These are phyloP conservation scores for Ormyrus rosae DNA, from an alignment of 2,888 invertebrate species.

Conservation along the genomic window DNA sequence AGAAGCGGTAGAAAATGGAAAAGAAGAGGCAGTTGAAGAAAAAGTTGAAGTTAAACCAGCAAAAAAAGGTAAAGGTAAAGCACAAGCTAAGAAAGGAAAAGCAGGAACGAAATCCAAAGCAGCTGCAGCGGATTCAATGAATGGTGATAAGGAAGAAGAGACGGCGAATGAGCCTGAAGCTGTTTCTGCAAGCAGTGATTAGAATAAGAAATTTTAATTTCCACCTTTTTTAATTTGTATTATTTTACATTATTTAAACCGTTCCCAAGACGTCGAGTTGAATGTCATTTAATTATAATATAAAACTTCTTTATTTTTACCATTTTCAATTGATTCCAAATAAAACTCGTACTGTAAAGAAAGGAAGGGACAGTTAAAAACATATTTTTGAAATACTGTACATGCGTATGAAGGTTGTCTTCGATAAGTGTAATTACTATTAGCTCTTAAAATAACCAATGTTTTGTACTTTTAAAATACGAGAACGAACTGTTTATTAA, in stretches of 20 bases:
- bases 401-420: conserved; percentile 52
- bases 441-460: conserved; percentile 50
- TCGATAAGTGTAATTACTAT: conserved; percentile 51
- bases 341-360: conserved; percentile 47
- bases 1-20: conserved; percentile 43
- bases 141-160: conserved; percentile 51
- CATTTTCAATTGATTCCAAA: conserved; percentile 44
- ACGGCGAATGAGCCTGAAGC: conserved; percentile 41
- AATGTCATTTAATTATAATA: conserved; percentile 48
- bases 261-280: conserved; percentile 39
- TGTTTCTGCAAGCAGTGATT: conserved; percentile 31
- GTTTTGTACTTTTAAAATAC: conserved; percentile 58
- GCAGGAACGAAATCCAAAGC: conserved; percentile 44
- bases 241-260: conserved; percentile 55
- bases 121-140: conserved; percentile 13
- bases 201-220: conserved; percentile 53
- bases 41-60: conserved; percentile 39
- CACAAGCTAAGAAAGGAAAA: conserved; percentile 53
- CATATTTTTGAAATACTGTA: conserved; percentile 57
- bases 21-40: conserved; percentile 42
- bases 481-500: conserved; percentile 55
- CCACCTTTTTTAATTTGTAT: conserved; percentile 51
- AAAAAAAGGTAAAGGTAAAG: conserved; percentile 49
- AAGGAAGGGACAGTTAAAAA: conserved; percentile 43
- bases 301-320: conserved; percentile 48